Evolutionary conservation across 2,113 vertebrate species (phyloP).

Genomic region (Motacilla tschutschensis): DNA sequence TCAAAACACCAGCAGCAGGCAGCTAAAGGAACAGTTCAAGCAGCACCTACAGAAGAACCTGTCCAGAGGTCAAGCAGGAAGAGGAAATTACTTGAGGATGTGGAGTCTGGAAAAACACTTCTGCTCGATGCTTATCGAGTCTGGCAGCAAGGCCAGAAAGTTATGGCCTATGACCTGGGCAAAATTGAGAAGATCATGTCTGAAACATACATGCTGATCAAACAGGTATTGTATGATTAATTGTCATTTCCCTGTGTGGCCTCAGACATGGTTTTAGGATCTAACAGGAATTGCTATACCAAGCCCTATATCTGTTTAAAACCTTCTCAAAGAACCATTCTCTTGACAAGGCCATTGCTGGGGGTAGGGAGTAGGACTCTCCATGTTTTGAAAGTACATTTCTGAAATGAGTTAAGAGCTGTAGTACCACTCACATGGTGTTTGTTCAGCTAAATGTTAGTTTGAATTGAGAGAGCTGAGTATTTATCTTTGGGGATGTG

Average conservation of each 20-base stretch:
- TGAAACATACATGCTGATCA: slow-evolving; percentile 97
- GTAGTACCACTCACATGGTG: background rate
- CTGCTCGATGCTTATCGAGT: slow-evolving; percentile 93
- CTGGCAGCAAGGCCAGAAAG: slow-evolving; percentile 98
- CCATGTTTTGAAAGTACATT: background rate
- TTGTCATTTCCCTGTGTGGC: background rate
- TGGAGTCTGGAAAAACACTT: slow-evolving; percentile 88
- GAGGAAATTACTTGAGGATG: slow-evolving; percentile 84
- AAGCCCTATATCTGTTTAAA: background rate
- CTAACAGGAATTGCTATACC: background rate
- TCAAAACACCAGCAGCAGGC: slow-evolving; percentile 71
- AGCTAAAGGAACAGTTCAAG: slow-evolving; percentile 17
- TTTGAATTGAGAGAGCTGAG: background rate
- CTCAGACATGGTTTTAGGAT: background rate
- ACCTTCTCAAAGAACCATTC: background rate
- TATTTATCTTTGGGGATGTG: background rate
- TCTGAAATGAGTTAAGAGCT: background rate
- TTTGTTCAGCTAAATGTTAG: background rate
- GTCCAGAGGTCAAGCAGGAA: slow-evolving; percentile 81
- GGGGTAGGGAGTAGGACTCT: background rate
- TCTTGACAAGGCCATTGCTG: background rate
- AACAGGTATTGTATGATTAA: slow-evolving; percentile 74
- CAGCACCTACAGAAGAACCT: slow-evolving; percentile 59
- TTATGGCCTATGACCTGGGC: slow-evolving; percentile 89
- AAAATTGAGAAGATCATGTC: slow-evolving; percentile 98